Percentiles rank a stretch among this genome's conserved stretches.
phyloP scores from a whole-genome alignment of 2,888 invertebrate species.

The Sthenelais limicola region DNA sequence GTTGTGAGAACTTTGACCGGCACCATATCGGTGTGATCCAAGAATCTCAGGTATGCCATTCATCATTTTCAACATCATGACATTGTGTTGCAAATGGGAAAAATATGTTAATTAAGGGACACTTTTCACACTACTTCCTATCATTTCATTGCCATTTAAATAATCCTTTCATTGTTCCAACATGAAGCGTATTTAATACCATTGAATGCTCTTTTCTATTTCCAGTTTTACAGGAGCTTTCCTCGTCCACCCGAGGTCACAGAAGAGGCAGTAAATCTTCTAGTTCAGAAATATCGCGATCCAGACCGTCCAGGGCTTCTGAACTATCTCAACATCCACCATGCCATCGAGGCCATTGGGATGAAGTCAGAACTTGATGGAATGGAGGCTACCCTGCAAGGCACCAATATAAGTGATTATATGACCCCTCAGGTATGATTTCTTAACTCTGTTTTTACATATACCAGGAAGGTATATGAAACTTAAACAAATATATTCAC shows the following conservation, averaged over 20 bases:
- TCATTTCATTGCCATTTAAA: too few relatives aligned
- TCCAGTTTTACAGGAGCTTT: conserved; percentile 71
- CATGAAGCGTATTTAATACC: too few relatives aligned
- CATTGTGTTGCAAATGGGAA: too few relatives aligned
- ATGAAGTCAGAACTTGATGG: conserved; percentile 33
- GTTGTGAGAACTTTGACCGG: conserved; percentile 71
- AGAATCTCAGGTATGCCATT: conserved; percentile 72
- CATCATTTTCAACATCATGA: too few relatives aligned
- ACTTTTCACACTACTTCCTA: too few relatives aligned
- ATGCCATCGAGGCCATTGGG: conserved; percentile 66
- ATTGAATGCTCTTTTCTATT: not conserved
- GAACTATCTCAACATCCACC: conserved; percentile 71
- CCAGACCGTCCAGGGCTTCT: conserved; percentile 66
- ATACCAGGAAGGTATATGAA: too few relatives aligned
- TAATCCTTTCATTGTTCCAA: too few relatives aligned
- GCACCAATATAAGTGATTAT: too few relatives aligned
- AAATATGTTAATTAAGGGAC: too few relatives aligned
- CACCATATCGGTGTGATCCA: conserved; percentile 70
- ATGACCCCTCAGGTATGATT: too few relatives aligned
- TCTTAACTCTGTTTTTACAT: too few relatives aligned
- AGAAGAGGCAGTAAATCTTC: conserved; percentile 67
- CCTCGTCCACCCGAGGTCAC: conserved; percentile 69
- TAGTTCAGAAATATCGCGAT: conserved; percentile 69
- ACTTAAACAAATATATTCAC: not conserved
- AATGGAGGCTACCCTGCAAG: not conserved